phyloP scores from a whole-genome alignment of 2,113 vertebrate genomes.

The Leucopsar rothschildi region DNA sequence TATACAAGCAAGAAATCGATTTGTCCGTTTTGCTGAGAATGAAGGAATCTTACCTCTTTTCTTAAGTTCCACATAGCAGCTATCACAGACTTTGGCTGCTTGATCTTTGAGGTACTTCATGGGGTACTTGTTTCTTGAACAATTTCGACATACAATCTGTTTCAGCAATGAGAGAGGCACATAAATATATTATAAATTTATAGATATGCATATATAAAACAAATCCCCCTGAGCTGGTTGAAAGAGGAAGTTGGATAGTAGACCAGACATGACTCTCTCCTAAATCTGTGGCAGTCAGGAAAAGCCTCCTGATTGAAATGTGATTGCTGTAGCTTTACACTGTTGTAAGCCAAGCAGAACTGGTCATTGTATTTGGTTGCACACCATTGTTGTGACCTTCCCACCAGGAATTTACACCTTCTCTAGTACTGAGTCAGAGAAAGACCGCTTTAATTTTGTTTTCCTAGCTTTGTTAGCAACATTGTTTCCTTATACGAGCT shows the following conservation, averaged over 20 bases:
- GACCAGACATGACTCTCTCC: neutral
- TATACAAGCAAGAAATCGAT: neutral
- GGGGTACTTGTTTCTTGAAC: constrained; percentile 92
- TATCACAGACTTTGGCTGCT: constrained; percentile 93
- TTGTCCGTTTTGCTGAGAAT: neutral
- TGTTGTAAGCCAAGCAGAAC: neutral
- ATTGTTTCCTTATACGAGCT: neutral
- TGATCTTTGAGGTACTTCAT: constrained; percentile 95
- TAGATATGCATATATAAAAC: neutral
- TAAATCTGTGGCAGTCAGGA: neutral
- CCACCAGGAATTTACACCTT: neutral
- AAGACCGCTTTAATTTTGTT: neutral
- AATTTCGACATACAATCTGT: constrained; percentile 94
- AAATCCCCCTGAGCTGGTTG: neutral
- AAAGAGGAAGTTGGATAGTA: neutral
- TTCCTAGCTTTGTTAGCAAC: neutral
- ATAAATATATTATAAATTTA: neutral
- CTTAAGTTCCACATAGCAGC: constrained; percentile 88
- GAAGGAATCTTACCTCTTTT: constrained; percentile 76
- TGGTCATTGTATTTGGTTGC: neutral
- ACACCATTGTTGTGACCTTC: neutral
- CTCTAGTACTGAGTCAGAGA: neutral
- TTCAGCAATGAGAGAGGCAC: neutral
- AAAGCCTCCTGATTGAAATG: neutral
- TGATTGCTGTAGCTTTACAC: neutral